Evolutionary conservation across 2,797 vertebrate genomes (phyloP).

Genomic region (Sebastolobus altivelis): DNA sequence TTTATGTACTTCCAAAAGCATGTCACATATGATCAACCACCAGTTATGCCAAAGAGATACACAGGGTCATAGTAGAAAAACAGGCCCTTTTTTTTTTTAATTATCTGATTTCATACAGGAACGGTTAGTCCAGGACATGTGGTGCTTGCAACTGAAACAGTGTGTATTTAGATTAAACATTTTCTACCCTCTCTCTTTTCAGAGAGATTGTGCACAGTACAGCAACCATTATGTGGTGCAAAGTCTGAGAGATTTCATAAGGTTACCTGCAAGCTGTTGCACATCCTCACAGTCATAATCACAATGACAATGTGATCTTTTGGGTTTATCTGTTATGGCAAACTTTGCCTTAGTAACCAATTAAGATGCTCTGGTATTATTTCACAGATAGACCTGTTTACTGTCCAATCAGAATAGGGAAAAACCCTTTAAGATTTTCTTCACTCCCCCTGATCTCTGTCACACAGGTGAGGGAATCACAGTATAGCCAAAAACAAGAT

Average conservation of each 20-base stretch:
- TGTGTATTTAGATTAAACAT: background rate
- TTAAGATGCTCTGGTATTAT: background rate
- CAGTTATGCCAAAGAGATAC: background rate
- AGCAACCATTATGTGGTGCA: background rate
- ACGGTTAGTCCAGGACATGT: background rate
- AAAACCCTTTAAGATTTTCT: background rate
- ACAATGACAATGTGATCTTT: background rate
- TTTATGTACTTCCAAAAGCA: background rate
- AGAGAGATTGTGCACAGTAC: background rate
- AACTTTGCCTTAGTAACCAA: background rate
- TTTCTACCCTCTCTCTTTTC: background rate
- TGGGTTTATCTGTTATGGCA: background rate
- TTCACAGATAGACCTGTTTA: background rate
- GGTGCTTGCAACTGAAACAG: background rate
- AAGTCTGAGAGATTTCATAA: background rate
- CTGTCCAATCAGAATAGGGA: background rate
- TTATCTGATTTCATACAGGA: background rate
- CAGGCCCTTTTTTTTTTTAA: background rate
- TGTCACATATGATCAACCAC: background rate
- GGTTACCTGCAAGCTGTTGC: background rate
- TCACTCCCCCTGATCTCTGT: background rate
- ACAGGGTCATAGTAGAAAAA: background rate
- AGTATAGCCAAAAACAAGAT: background rate
- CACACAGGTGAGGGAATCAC: background rate
- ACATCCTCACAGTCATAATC: background rate